Conservation (phyloP, 2,113 vertebrate species). For the Salvator merianae region DNA sequence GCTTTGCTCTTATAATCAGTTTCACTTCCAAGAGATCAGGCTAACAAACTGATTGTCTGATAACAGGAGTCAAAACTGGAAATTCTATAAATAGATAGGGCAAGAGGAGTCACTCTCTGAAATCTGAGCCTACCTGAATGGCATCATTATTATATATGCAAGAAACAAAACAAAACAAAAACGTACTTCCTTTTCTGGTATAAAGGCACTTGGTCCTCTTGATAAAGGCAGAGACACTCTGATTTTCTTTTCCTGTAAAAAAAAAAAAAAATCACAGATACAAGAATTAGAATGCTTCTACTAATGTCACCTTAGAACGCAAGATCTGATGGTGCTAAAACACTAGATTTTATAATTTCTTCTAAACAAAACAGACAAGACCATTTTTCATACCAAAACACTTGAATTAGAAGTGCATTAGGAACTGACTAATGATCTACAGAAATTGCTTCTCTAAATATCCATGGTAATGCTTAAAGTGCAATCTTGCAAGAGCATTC, state of each 20-base stretch:
- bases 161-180: conserved; percentile 45
- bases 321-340: not conserved
- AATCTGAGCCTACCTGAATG: not conserved
- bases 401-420: not conserved
- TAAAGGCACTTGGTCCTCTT: conserved; percentile 90
- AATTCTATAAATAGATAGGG: not conserved
- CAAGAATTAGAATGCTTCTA: conserved; percentile 1
- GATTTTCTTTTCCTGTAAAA: conserved; percentile 79
- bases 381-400: not conserved
- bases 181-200: conserved; percentile 86
- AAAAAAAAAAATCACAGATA: conserved; percentile 25
- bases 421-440: not conserved
- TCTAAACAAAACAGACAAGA: not conserved
- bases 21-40: not conserved
- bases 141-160: not conserved
- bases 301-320: not conserved
- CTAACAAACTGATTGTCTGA: not conserved
- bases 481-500: not conserved
- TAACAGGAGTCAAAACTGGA: not conserved
- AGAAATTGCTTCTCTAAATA: not conserved
- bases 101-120: not conserved
- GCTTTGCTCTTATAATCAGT: not conserved
- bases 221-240: conserved; percentile 75
- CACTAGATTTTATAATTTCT: not conserved
- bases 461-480: not conserved